Conservation (phyloP, 1,140 invertebrate species). For the Acromyrmex echinatior region DNA sequence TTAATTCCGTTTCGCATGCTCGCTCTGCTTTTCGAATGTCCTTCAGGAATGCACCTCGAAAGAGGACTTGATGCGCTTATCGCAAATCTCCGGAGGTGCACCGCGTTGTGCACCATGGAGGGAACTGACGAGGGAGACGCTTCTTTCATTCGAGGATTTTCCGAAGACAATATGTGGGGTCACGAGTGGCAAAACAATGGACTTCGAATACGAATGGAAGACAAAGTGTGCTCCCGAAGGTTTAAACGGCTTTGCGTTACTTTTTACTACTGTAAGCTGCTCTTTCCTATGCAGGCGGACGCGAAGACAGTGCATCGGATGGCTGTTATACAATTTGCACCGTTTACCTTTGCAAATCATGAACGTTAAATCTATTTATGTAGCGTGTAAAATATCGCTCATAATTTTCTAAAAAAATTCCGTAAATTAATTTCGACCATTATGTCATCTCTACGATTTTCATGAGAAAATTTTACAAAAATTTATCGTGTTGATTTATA, state of each 20-base stretch:
- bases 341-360: constrained; percentile 23
- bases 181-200: constrained; percentile 61
- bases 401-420: neutral
- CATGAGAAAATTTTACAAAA: neutral
- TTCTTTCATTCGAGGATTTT: constrained; percentile 64
- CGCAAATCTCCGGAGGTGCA: constrained; percentile 13
- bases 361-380: neutral
- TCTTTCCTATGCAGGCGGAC: constrained; percentile 19
- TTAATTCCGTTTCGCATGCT: constrained; percentile 19
- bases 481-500: neutral
- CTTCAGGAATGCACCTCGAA: neutral
- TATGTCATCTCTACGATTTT: neutral
- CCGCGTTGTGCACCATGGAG: neutral
- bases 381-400: neutral
- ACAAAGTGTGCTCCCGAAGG: constrained; percentile 44
- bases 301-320: constrained; percentile 14
- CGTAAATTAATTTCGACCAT: neutral
- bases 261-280: constrained; percentile 55
- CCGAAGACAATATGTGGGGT: constrained; percentile 63
- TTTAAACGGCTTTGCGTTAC: constrained; percentile 61
- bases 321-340: constrained; percentile 8
- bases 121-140: constrained; percentile 5
- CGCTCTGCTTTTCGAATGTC: neutral
- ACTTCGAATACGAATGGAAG: constrained; percentile 56
- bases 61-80: constrained; percentile 36